Evolutionary conservation across 2,888 invertebrate genomes (phyloP).

Genomic region (Diachrysia chrysitis): DNA sequence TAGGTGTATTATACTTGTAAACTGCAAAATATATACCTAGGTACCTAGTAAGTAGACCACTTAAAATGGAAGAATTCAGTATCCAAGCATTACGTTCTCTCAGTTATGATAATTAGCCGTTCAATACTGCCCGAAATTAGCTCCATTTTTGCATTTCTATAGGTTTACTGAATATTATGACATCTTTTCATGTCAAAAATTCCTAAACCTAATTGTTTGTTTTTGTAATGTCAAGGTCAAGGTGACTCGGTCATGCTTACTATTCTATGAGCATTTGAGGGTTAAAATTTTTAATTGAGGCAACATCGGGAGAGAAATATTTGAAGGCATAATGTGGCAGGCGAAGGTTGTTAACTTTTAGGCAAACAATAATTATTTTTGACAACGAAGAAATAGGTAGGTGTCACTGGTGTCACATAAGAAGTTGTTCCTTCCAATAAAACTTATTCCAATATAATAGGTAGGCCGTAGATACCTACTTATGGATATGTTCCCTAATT

Average conservation of each 20-base stretch:
- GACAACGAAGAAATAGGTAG: no score
- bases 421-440: no score
- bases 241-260: constrained; percentile 1
- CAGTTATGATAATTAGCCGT: background rate
- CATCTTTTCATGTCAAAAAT: background rate
- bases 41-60: background rate
- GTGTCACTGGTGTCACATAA: no score
- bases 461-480: no score
- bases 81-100: background rate
- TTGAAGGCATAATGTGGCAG: no score
- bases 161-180: background rate
- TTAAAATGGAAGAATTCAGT: background rate
- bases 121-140: constrained; percentile 8
- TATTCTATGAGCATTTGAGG: constrained; percentile 1
- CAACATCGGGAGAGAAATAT: background rate
- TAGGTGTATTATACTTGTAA: no score
- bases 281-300: background rate
- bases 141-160: background rate
- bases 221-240: constrained; percentile 1
- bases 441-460: no score
- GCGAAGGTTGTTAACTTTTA: no score
- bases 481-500: no score
- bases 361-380: no score
- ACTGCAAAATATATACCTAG: no score
- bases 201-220: background rate